phyloP scores from a whole-genome alignment of 2,113 vertebrate species.

The Microtus richardsoni region DNA sequence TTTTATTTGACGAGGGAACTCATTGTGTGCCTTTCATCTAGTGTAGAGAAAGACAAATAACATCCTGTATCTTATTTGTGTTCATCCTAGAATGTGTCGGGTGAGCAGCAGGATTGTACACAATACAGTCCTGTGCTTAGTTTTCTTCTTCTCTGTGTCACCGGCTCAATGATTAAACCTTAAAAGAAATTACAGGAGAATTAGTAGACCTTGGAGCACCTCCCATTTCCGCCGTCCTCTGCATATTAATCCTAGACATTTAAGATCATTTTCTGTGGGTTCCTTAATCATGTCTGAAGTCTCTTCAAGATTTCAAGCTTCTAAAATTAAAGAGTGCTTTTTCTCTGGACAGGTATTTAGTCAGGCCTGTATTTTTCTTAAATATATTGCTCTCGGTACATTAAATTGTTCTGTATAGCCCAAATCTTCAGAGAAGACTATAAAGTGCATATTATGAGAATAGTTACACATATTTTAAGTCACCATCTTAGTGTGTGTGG shows the following conservation, averaged over 20 bases:
- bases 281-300: conserved; percentile 26
- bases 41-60: conserved; percentile 68
- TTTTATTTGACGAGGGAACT: conserved; percentile 70
- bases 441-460: not conserved
- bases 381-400: not conserved
- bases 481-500: not conserved
- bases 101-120: conserved; percentile 78
- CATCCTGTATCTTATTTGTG: conserved; percentile 37
- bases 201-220: conserved; percentile 29
- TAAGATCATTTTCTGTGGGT: conserved; percentile 56
- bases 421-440: not conserved
- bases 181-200: conserved; percentile 70
- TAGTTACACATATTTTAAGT: not conserved
- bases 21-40: conserved; percentile 72
- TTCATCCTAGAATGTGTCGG: conserved; percentile 25
- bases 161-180: conserved; percentile 75
- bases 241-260: conserved; percentile 54
- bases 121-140: conserved; percentile 76
- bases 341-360: conserved; percentile 13
- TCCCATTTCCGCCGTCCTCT: conserved; percentile 39
- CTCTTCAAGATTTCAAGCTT: conserved; percentile 49
- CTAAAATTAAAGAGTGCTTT: conserved; percentile 59
- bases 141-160: conserved; percentile 73
- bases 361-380: not conserved
- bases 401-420: not conserved